Percentiles rank a stretch among this genome's conserved stretches.
Evolutionary conservation across 2,888 invertebrate genomes (phyloP).

Genomic region (Coelinius sp.): DNA sequence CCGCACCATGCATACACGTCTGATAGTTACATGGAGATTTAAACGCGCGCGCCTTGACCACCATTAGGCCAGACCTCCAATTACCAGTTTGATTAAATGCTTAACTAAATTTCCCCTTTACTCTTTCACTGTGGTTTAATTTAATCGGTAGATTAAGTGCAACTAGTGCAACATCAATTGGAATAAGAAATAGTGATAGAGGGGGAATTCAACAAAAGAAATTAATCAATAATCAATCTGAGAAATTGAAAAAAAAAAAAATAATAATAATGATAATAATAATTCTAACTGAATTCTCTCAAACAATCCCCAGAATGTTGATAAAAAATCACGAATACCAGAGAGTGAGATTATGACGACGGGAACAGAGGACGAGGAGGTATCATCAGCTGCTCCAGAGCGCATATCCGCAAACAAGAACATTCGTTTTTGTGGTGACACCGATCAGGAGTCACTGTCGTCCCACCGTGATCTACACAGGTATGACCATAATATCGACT

Average conservation of each 20-base stretch:
- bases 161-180: constrained; percentile 21
- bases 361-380: constrained; percentile 75
- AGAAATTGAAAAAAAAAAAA: no score
- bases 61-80: constrained; percentile 68
- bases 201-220: no score
- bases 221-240: no score
- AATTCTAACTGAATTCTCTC: not conserved
- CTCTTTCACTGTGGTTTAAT: constrained; percentile 65
- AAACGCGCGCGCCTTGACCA: constrained; percentile 52
- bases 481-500: constrained; percentile 47
- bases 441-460: constrained; percentile 80
- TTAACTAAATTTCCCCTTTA: constrained; percentile 65
- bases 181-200: not conserved
- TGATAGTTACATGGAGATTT: constrained; percentile 32
- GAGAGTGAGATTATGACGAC: constrained; percentile 71
- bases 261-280: no score
- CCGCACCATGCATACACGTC: constrained; percentile 23
- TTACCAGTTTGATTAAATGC: constrained; percentile 70
- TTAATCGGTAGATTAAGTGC: constrained; percentile 69
- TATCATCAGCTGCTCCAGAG: constrained; percentile 64
- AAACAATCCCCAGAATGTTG: constrained; percentile 55
- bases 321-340: constrained; percentile 66
- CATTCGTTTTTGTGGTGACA: constrained; percentile 88
- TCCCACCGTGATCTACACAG: constrained; percentile 65
- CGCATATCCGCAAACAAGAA: constrained; percentile 74